Evolutionary conservation across 2,888 invertebrate species (phyloP), one percentile per base, ranked within the genome.

Genomic region (Laspeyria flexula): DNA sequence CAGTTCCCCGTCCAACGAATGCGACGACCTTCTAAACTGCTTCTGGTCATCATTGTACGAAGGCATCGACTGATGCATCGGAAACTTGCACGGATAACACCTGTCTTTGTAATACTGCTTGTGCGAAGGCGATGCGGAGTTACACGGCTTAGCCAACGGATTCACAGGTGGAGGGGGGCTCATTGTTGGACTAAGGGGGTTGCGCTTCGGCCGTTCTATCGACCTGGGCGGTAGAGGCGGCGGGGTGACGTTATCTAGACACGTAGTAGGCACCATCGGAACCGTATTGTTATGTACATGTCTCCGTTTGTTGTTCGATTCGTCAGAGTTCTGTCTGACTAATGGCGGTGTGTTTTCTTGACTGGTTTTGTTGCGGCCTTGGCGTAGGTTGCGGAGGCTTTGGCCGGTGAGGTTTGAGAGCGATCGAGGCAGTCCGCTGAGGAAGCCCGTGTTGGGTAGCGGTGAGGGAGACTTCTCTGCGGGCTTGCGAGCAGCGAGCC

Each of bases 381-480:
- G 84, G 0, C 91, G 73, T 0, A 92, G 68, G 52, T 88, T 86
- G 5, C 88, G 60, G 0, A 91, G 54, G 52, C 89, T 89, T 73
- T 92, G 92, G 0, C 91, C 90, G 13, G 93, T 92, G 12, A 93
- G 82, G 71, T 90, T 92, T 79, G 88, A 89, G 3, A 93, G 79
- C 0, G 92, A 91, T 0, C 93, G 64, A 0, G 93, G 93, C 7
- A 93, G 77, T 0, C 88, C 90, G 77, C 85, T 85, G 1, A 92
- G 85, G 78, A 93, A 92, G 55, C 90, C 83, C 15, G 79, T 73
- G 71, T 78, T 72, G 29, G 64, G 77, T 3, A 1, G 74, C 71
- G 53, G 46, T 57, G 66, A 45, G 13, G 45, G 35, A 4, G 51
- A 41, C 42, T 55, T 55, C 58, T 70, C 51, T 46, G n/a, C 13